A percentile compares a stretch with the other conserved stretches of the same genome.
These are phyloP conservation scores for Philereme vetulata DNA, from an alignment of 2,888 invertebrate species.

Conservation along the genomic window DNA sequence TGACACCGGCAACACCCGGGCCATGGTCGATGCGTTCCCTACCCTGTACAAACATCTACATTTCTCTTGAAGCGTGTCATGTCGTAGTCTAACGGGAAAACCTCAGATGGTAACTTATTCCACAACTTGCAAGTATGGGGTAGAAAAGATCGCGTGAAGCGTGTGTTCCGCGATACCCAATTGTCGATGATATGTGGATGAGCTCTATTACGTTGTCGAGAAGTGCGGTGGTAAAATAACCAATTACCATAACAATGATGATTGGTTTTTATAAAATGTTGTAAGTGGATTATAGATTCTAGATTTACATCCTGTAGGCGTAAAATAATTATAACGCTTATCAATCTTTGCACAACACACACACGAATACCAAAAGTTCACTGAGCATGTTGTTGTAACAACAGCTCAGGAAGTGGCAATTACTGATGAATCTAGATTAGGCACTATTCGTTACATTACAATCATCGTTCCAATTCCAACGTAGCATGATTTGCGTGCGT, in stretches of 20 bases:
- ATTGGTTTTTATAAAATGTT: not conserved
- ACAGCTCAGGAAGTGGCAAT: slow-evolving; percentile 29
- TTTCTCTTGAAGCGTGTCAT: no score
- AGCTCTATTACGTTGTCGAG: no score
- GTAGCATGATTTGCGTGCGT: slow-evolving; percentile 22
- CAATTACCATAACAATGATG: not conserved
- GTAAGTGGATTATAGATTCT: slow-evolving; percentile 3
- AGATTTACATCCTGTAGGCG: slow-evolving; percentile 20
- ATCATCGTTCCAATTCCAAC: slow-evolving; percentile 12
- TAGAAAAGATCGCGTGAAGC: no score
- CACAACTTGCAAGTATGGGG: no score
- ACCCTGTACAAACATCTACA: no score
- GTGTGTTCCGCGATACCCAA: no score
- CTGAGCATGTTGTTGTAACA: slow-evolving; percentile 27
- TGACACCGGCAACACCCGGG: no score
- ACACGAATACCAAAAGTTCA: slow-evolving; percentile 28
- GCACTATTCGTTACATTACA: slow-evolving; percentile 11
- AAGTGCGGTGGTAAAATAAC: no score
- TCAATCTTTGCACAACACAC: slow-evolving; percentile 20
- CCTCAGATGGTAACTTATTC: no score
- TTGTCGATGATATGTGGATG: no score
- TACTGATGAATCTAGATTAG: slow-evolving; percentile 28
- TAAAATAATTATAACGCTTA: slow-evolving; percentile 13
- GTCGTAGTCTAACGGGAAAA: no score
- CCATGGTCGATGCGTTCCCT: no score